Evolutionary conservation across 2,888 invertebrate species (phyloP).

Genomic region (Drosophila pseudotalamancana): DNA sequence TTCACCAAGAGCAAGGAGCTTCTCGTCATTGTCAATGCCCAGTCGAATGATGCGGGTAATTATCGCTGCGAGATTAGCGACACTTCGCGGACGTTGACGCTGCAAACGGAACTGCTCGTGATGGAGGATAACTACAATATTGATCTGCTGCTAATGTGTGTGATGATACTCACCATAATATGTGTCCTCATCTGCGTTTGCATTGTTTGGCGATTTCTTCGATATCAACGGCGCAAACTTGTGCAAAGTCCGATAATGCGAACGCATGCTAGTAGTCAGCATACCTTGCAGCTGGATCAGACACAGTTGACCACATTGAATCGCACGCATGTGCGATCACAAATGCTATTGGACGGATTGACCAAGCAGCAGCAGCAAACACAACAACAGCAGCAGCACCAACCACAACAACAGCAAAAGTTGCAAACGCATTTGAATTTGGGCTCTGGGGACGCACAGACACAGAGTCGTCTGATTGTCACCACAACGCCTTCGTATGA

Average conservation of each 20-base stretch:
- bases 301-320: conserved; percentile 79
- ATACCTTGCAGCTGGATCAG: conserved; percentile 69
- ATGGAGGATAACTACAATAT: conserved; percentile 74
- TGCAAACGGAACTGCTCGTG: conserved; percentile 77
- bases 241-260: conserved; percentile 39
- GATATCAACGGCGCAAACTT: conserved; percentile 73
- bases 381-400: background rate
- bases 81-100: conserved; percentile 77
- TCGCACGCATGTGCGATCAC: conserved; percentile 70
- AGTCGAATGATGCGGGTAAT: conserved; percentile 91
- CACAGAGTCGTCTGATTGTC: conserved; percentile 72
- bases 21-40: conserved; percentile 93
- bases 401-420: conserved; percentile 29
- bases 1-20: conserved; percentile 95
- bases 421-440: conserved; percentile 49
- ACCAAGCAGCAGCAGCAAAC: background rate
- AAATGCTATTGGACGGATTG: conserved; percentile 50
- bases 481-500: conserved; percentile 78
- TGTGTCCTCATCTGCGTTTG: conserved; percentile 97
- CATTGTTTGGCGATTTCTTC: conserved; percentile 83
- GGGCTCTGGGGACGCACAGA: conserved; percentile 47
- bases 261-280: conserved; percentile 52
- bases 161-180: conserved; percentile 94
- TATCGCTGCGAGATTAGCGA: conserved; percentile 97
- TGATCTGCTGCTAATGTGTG: conserved; percentile 87